Conservation (phyloP, 2,888 invertebrate species). For the Campoplex capitator region DNA sequence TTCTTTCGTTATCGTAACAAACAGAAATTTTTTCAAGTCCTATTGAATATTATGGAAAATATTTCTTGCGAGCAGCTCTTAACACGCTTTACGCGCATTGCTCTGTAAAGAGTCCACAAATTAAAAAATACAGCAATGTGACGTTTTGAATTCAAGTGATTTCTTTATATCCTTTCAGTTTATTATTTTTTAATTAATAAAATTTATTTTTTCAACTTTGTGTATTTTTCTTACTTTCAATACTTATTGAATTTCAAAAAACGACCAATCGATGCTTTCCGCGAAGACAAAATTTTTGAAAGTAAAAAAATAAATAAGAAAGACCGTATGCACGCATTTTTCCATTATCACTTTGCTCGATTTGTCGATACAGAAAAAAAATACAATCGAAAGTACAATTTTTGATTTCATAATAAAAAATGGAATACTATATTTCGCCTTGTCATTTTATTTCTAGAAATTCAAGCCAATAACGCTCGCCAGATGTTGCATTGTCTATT, state of each 20-base stretch:
- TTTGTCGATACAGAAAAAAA: not conserved
- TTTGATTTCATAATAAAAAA: not conserved
- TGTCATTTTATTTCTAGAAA: not conserved
- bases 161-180: not conserved
- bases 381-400: not conserved
- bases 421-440: not conserved
- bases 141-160: not conserved
- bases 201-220: too few species aligned
- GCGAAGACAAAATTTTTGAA: too few species aligned
- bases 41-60: not conserved
- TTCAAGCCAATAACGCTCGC: not conserved
- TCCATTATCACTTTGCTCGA: not conserved
- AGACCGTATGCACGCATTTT: not conserved
- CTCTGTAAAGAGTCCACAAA: too few species aligned
- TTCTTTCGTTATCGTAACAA: too few species aligned
- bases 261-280: too few species aligned
- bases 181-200: not conserved
- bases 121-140: too few species aligned
- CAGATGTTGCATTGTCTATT: not conserved
- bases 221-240: too few species aligned
- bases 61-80: not conserved
- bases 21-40: too few species aligned
- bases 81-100: not conserved
- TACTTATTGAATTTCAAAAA: too few species aligned
- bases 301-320: too few species aligned